Conservation (phyloP, 2,113 vertebrate genomes). For the Saguinus midas region DNA sequence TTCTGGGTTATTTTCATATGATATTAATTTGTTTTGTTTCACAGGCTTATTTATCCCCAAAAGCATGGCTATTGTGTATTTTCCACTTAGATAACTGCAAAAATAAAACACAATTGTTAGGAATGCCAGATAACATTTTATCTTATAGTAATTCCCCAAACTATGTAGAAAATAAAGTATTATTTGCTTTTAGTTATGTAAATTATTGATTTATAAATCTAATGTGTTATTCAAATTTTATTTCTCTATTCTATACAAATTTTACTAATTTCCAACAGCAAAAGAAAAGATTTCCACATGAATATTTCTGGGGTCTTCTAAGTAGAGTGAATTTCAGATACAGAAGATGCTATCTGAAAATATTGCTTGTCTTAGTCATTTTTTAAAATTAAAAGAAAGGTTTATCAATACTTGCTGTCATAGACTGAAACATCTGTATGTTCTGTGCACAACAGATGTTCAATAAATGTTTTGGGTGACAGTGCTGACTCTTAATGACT, state of each 20-base stretch:
- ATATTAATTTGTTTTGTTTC: not conserved
- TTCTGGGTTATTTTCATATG: not conserved
- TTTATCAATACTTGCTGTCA: slow-evolving; percentile 12
- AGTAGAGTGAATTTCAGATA: not conserved
- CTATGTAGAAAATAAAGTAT: not conserved
- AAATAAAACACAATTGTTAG: not conserved
- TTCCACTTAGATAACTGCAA: not conserved
- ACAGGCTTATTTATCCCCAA: not conserved
- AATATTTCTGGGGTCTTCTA: not conserved
- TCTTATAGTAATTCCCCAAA: not conserved
- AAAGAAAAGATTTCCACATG: not conserved
- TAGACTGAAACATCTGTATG: slow-evolving; percentile 45
- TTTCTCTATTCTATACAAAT: not conserved
- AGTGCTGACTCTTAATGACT: slow-evolving; percentile 61
- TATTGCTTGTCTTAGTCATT: not conserved
- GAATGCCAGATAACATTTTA: not conserved
- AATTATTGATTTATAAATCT: not conserved
- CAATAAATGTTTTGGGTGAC: slow-evolving; percentile 48
- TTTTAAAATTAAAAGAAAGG: not conserved
- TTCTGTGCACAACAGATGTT: slow-evolving; percentile 58
- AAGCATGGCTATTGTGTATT: not conserved
- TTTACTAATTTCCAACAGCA: not conserved
- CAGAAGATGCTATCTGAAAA: not conserved
- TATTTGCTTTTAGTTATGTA: not conserved
- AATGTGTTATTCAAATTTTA: not conserved